Conservation (phyloP, 1,140 invertebrate species). For the Hypsibius dujardini region DNA sequence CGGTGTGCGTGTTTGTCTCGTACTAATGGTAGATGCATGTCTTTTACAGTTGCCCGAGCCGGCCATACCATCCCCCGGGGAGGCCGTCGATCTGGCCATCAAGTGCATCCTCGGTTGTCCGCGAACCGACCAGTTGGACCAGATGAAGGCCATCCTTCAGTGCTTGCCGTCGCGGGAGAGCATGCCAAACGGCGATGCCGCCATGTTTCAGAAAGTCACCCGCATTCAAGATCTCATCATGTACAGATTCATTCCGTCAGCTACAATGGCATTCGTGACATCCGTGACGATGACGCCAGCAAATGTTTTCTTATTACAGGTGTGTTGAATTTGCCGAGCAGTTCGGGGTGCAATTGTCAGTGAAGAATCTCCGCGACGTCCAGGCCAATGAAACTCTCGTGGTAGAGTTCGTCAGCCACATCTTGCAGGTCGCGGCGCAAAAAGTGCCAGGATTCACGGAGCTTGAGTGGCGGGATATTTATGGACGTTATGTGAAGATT, state of each 20-base stretch:
- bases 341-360: neutral
- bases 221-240: too few species aligned
- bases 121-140: neutral
- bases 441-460: neutral
- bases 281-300: neutral
- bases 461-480: neutral
- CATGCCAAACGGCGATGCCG: too few species aligned
- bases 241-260: too few species aligned
- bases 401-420: neutral
- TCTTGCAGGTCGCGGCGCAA: neutral
- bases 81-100: neutral
- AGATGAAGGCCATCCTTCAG: conserved; percentile 1
- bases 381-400: neutral
- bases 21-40: too few species aligned
- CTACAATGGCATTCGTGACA: too few species aligned
- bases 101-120: neutral
- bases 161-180: neutral
- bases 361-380: neutral
- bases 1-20: too few species aligned
- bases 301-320: neutral
- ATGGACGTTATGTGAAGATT: neutral
- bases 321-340: neutral
- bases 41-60: conserved; percentile 10
- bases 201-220: too few species aligned
- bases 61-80: neutral